phyloP scores from a whole-genome alignment of 2,888 invertebrate genomes.

The Entomobrya multifasciata region DNA sequence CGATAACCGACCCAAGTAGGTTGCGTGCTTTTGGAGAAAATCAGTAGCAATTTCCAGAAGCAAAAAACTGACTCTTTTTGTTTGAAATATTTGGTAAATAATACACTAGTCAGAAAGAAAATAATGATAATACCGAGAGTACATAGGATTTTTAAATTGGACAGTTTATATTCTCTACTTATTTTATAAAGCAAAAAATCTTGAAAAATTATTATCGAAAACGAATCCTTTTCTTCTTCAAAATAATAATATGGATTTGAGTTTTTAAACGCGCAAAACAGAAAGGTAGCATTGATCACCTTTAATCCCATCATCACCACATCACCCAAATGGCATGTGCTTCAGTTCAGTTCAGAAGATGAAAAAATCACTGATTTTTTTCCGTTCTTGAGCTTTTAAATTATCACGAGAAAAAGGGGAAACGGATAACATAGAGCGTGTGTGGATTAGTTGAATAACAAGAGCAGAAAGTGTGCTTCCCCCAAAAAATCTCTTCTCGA shows the following conservation, averaged over 20 bases:
- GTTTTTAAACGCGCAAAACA: not conserved
- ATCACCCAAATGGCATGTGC: constrained; percentile 62
- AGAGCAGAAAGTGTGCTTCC: constrained; percentile 22
- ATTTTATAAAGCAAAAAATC: not conserved
- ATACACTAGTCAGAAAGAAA: not conserved
- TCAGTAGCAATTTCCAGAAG: constrained; percentile 58
- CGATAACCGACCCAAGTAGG: too few relatives aligned
- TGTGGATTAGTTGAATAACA: not conserved
- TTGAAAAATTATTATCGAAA: not conserved
- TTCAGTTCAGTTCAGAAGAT: constrained; percentile 35
- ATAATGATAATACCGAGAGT: too few relatives aligned
- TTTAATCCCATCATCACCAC: constrained; percentile 39
- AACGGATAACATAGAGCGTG: too few relatives aligned
- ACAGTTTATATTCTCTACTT: too few relatives aligned
- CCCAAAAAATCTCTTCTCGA: not conserved
- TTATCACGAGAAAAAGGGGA: constrained; percentile 26
- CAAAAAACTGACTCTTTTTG: constrained; percentile 35
- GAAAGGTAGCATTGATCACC: constrained; percentile 29
- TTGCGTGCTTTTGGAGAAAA: constrained; percentile 25
- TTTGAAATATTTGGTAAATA: constrained; percentile 35
- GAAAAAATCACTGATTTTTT: constrained; percentile 54
- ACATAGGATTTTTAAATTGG: too few relatives aligned
- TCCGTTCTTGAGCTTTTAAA: not conserved
- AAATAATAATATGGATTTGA: too few relatives aligned
- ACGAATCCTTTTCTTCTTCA: not conserved